Conservation (phyloP, 1,140 invertebrate genomes). For the Dysdera silvatica region DNA sequence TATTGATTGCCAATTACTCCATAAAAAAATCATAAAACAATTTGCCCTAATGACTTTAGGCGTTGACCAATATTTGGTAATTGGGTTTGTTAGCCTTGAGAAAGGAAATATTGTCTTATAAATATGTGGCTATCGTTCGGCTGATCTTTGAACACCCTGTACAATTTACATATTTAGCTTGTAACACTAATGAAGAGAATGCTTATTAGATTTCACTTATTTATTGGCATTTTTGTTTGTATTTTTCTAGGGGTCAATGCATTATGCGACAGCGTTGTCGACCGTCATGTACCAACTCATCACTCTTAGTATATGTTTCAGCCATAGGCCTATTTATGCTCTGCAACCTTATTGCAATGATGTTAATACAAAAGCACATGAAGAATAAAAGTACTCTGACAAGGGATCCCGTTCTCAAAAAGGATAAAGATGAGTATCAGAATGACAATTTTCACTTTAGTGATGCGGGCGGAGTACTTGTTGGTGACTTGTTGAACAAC, state of each 20-base stretch:
- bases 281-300: slow-evolving; percentile 13
- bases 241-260: slow-evolving; percentile 10
- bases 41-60: no score
- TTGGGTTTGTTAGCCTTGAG: no score
- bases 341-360: slow-evolving; percentile 21
- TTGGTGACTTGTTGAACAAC: slow-evolving; percentile 16
- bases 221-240: no score
- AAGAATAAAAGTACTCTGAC: background rate
- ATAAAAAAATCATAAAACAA: no score
- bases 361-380: background rate
- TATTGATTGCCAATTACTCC: no score
- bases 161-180: no score
- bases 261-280: slow-evolving; percentile 26
- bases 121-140: no score
- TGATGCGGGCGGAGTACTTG: slow-evolving; percentile 6
- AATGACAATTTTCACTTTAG: background rate
- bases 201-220: no score
- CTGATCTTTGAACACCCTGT: no score
- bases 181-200: no score
- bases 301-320: slow-evolving; percentile 18
- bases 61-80: no score
- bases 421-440: background rate
- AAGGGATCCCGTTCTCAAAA: background rate
- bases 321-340: slow-evolving; percentile 18
- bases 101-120: no score